phyloP scores from a whole-genome alignment of 1,140 invertebrate genomes.

The Cotesia vestalis region DNA sequence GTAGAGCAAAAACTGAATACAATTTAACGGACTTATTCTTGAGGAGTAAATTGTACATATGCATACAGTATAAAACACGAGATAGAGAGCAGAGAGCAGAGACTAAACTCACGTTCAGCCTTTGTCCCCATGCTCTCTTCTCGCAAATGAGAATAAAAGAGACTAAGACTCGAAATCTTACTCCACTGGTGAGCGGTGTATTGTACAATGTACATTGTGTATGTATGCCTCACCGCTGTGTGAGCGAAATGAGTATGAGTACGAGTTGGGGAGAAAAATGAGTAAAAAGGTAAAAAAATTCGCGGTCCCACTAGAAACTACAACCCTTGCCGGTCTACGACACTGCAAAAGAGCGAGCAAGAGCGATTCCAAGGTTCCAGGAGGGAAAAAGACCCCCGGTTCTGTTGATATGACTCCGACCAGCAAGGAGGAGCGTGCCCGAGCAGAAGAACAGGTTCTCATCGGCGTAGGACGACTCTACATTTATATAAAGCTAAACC shows the following conservation, averaged over 20 bases:
- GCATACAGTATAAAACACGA: not conserved
- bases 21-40: slow-evolving; percentile 27
- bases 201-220: no score
- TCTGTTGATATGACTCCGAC: not conserved
- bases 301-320: slow-evolving; percentile 14
- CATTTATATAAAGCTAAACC: slow-evolving; percentile 32
- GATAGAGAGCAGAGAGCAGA: no score
- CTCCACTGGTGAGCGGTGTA: not conserved
- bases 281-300: slow-evolving; percentile 15
- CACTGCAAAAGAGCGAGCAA: slow-evolving; percentile 23
- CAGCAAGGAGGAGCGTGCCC: slow-evolving; percentile 23
- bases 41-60: slow-evolving; percentile 27
- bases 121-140: slow-evolving; percentile 28
- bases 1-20: slow-evolving; percentile 27
- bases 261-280: not conserved
- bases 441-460: slow-evolving; percentile 40
- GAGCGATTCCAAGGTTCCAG: slow-evolving; percentile 18
- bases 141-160: slow-evolving; percentile 30
- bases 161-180: slow-evolving; percentile 29
- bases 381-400: slow-evolving; percentile 22
- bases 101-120: slow-evolving; percentile 7
- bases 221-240: not conserved
- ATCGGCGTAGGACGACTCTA: slow-evolving; percentile 37
- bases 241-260: slow-evolving; percentile 4
- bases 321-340: slow-evolving; percentile 27